Evolutionary conservation across 1,140 invertebrate species (phyloP).

Genomic region (Leptoteleia sp.): DNA sequence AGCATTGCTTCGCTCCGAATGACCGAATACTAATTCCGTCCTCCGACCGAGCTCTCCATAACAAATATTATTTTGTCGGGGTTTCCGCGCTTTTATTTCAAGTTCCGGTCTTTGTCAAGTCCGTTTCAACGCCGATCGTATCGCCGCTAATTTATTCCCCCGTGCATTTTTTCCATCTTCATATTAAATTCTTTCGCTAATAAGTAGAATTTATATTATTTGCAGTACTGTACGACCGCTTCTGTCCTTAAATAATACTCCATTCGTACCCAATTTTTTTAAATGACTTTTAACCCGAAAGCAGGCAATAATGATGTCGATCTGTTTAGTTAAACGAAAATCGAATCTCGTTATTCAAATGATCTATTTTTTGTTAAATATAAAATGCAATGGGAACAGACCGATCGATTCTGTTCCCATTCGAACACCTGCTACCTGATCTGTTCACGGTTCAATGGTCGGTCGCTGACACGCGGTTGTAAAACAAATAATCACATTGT

Average conservation of each 20-base stretch:
- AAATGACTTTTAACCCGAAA: no score
- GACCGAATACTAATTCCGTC: constrained; percentile 63
- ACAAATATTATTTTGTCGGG: constrained; percentile 78
- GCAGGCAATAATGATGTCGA: no score
- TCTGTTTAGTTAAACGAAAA: no score
- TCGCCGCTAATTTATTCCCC: constrained; percentile 26
- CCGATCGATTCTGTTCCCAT: no score
- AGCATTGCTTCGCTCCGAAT: constrained; percentile 67
- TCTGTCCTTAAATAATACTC: no score
- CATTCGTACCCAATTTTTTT: no score
- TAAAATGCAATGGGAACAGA: no score
- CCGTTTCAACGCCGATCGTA: constrained; percentile 62
- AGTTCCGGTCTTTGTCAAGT: constrained; percentile 74
- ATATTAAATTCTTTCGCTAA: constrained; percentile 17
- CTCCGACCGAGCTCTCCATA: constrained; percentile 67
- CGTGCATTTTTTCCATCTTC: constrained; percentile 5
- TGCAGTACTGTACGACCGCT: no score
- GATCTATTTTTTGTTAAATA: no score
- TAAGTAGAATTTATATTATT: constrained; percentile 16
- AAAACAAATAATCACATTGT: constrained; percentile 53
- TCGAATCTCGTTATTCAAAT: no score
- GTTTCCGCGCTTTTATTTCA: constrained; percentile 78
- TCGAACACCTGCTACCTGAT: no score
- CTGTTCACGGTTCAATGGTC: no score
- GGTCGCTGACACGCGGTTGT: constrained; percentile 33